phyloP scores from a whole-genome alignment of 2,888 invertebrate genomes.

The Sinodicranocentrus sp. region DNA sequence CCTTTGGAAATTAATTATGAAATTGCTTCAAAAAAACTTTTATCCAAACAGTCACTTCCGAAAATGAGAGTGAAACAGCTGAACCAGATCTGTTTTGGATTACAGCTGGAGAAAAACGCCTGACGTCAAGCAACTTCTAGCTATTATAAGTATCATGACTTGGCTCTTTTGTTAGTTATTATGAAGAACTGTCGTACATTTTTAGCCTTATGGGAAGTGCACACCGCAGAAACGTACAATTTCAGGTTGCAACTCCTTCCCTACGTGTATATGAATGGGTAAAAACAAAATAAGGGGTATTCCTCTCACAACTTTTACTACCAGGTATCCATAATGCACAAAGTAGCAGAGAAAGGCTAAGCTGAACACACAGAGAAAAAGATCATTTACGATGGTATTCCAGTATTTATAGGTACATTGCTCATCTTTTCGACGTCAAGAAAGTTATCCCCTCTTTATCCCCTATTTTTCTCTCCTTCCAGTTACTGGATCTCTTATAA shows the following conservation, averaged over 20 bases:
- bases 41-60: slow-evolving; percentile 1
- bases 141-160: too few species aligned
- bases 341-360: background rate
- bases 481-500: slow-evolving; percentile 45
- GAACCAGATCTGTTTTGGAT: slow-evolving; percentile 29
- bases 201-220: too few species aligned
- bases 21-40: slow-evolving; percentile 45
- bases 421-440: slow-evolving; percentile 51
- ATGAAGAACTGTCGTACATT: too few species aligned
- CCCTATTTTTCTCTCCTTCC: slow-evolving; percentile 18
- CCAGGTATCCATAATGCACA: too few species aligned
- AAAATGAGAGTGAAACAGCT: background rate
- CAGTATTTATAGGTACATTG: slow-evolving; percentile 17
- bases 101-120: slow-evolving; percentile 8
- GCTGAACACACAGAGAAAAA: background rate
- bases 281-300: too few species aligned
- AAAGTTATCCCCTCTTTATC: slow-evolving; percentile 53
- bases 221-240: too few species aligned
- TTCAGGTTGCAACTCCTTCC: too few species aligned
- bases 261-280: too few species aligned
- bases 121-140: slow-evolving; percentile 29
- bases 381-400: slow-evolving; percentile 39
- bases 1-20: slow-evolving; percentile 60
- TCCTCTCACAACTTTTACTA: too few species aligned
- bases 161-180: too few species aligned